Evolutionary conservation across 1,140 invertebrate genomes (phyloP).

Genomic region (Phocides pigmalion): DNA sequence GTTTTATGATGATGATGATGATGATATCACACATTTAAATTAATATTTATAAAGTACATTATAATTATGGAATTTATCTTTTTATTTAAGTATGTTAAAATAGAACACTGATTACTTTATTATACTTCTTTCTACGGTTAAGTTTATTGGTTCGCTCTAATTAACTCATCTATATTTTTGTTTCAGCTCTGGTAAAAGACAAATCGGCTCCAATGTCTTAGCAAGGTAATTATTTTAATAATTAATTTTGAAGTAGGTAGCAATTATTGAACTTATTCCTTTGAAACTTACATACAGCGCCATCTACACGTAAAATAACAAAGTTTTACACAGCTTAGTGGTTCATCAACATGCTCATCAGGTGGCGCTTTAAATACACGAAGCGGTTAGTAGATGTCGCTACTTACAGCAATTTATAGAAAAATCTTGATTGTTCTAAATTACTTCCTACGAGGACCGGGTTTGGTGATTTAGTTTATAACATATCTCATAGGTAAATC

Average conservation of each 20-base stretch:
- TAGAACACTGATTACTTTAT: no score
- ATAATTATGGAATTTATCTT: no score
- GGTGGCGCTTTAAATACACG: slow-evolving; percentile 39
- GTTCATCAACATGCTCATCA: slow-evolving; percentile 21
- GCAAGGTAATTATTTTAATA: slow-evolving; percentile 87
- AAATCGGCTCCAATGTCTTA: slow-evolving; percentile 92
- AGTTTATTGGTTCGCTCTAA: neutral
- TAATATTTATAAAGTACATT: no score
- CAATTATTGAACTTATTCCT: neutral
- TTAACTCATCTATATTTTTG: slow-evolving; percentile 56
- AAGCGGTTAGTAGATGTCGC: slow-evolving; percentile 54
- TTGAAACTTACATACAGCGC: slow-evolving; percentile 34
- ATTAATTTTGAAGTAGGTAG: no score
- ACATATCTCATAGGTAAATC: no score
- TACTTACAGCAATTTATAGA: slow-evolving; percentile 14
- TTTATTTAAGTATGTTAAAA: no score
- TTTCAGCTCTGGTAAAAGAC: slow-evolving; percentile 89
- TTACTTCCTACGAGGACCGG: no score
- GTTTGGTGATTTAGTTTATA: no score
- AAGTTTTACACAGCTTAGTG: slow-evolving; percentile 13
- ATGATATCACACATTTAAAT: no score
- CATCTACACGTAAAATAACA: slow-evolving; percentile 46
- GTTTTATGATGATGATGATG: no score
- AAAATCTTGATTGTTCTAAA: slow-evolving; percentile 35
- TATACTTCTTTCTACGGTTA: no score